Conservation (phyloP, 2,797 vertebrate genomes). For the Xerus rutilus region DNA sequence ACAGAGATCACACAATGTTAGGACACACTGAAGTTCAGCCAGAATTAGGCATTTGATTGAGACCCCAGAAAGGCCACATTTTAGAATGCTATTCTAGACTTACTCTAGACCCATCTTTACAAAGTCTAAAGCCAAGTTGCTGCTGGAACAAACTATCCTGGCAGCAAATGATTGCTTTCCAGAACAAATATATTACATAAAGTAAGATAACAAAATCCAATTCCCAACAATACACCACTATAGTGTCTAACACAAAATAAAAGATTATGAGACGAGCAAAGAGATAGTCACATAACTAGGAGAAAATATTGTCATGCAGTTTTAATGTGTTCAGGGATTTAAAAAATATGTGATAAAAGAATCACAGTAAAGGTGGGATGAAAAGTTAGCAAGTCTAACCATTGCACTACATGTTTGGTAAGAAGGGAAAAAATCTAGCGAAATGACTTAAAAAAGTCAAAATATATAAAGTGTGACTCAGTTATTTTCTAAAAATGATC, state of each 20-base stretch:
- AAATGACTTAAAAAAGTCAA: conserved; percentile 46
- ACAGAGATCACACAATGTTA: background rate
- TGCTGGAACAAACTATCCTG: background rate
- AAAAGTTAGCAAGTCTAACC: background rate
- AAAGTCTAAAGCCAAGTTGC: conserved; percentile 1
- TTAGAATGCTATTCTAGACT: background rate
- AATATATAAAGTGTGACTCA: conserved; percentile 20
- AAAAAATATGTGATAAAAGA: background rate
- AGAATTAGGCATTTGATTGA: background rate
- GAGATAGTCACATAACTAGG: background rate
- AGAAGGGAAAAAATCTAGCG: conserved; percentile 2
- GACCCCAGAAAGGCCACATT: background rate
- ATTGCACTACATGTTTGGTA: background rate
- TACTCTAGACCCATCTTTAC: background rate
- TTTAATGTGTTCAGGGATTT: background rate
- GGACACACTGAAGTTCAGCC: background rate
- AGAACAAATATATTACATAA: background rate
- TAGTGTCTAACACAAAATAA: background rate
- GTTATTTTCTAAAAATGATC: conserved; percentile 23
- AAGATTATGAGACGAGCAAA: background rate
- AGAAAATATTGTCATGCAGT: background rate
- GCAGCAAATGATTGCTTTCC: background rate
- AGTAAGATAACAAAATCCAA: conserved; percentile 40
- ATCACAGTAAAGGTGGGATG: background rate
- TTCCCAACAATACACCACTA: background rate